Conservation (phyloP, 1,140 invertebrate species). For the Aricia agestis region DNA sequence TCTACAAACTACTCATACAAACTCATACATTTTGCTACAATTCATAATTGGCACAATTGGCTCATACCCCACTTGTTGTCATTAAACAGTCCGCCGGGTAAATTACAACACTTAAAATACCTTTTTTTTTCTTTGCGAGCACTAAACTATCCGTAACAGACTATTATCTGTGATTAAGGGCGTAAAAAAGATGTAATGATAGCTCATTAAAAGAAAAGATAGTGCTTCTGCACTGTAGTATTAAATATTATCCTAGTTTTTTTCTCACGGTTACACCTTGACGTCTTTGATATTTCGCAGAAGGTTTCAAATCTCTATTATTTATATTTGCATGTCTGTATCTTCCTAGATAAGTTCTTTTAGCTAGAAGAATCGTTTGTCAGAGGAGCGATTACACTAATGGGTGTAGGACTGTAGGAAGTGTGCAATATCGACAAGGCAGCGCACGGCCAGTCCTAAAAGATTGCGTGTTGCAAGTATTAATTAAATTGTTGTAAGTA, state of each 20-base stretch:
- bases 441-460: too few relatives aligned
- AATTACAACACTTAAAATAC: background rate
- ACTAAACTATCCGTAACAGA: background rate
- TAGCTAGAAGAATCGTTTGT: too few relatives aligned
- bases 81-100: background rate
- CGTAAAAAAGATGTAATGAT: background rate
- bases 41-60: constrained; percentile 35
- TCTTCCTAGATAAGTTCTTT: too few relatives aligned
- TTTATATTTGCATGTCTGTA: background rate
- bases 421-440: too few relatives aligned
- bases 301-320: background rate
- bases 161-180: background rate
- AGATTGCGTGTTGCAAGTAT: too few relatives aligned
- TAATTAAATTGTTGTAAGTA: too few relatives aligned
- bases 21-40: constrained; percentile 23
- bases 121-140: background rate
- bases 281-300: background rate
- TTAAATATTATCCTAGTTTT: background rate
- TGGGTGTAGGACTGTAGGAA: too few relatives aligned
- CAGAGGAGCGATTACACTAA: too few relatives aligned
- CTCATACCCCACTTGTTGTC: constrained; percentile 24
- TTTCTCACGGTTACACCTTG: background rate
- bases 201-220: background rate
- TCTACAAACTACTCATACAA: background rate
- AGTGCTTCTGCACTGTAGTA: background rate